A percentile compares a stretch with the other conserved stretches of the same genome.
These are phyloP conservation scores for Cynopterus brachyotis DNA, from an alignment of 2,113 vertebrate genomes.

Conservation along the genomic window DNA sequence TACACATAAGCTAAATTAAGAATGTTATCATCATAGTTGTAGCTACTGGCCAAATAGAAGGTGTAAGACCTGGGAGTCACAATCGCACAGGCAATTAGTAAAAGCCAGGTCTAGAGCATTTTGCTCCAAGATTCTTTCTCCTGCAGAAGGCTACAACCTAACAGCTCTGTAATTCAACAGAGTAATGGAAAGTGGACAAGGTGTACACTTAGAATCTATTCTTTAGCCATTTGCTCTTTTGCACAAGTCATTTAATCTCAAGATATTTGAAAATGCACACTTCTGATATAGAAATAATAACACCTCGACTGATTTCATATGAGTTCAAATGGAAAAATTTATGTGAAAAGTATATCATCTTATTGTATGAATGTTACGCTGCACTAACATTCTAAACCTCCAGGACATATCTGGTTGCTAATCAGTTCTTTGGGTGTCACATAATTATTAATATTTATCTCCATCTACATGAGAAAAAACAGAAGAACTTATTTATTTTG, in stretches of 20 bases:
- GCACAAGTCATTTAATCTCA: not conserved
- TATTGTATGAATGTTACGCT: not conserved
- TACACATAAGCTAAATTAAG: constrained; percentile 75
- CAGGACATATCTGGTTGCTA: not conserved
- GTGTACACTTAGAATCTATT: not conserved
- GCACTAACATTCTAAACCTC: not conserved
- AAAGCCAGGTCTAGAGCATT: not conserved
- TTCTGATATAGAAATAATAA: not conserved
- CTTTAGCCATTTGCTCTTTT: not conserved
- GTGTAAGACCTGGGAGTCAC: constrained; percentile 25
- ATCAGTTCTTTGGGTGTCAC: not conserved
- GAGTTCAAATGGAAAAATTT: not conserved
- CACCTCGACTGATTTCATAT: not conserved
- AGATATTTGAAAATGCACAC: not conserved
- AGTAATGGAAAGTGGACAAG: not conserved
- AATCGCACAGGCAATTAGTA: constrained; percentile 4
- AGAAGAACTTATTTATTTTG: not conserved
- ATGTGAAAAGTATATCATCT: not conserved
- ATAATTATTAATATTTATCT: not conserved
- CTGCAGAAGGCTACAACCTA: not conserved
- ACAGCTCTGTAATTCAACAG: not conserved
- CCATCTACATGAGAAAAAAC: not conserved
- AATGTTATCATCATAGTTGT: constrained; percentile 57
- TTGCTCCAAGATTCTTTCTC: not conserved
- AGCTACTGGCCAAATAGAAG: constrained; percentile 72